phyloP scores from a whole-genome alignment of 2,113 vertebrate genomes.

The Cyprinodon brontotheroides region DNA sequence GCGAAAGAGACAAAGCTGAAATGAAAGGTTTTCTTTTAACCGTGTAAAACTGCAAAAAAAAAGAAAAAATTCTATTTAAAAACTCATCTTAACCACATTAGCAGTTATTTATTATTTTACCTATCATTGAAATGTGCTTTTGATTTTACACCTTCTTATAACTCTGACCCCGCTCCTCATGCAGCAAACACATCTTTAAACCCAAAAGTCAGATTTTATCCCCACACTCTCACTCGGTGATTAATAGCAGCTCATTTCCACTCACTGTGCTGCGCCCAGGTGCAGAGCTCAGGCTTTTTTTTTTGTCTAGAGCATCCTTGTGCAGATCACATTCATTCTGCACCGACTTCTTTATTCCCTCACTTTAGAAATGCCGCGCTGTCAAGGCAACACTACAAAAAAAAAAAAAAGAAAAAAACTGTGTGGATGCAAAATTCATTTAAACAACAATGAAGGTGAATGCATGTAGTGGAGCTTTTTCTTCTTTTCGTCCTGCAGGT shows the following conservation, averaged over 20 bases:
- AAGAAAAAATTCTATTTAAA: neutral
- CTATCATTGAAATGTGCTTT: no score
- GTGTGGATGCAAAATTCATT: conserved; percentile 41
- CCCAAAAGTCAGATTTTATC: conserved; percentile 16
- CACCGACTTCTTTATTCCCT: conserved; percentile 28
- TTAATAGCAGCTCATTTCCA: conserved; percentile 68
- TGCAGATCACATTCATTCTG: conserved; percentile 40
- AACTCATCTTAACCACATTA: no score
- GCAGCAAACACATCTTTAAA: conserved; percentile 1
- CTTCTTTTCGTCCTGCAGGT: conserved; percentile 30
- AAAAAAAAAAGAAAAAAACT: conserved; percentile 28
- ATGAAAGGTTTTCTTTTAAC: neutral
- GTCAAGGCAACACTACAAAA: conserved; percentile 31
- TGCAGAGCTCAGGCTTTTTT: conserved; percentile 33
- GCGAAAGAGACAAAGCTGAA: conserved; percentile 17
- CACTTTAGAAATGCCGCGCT: conserved; percentile 19
- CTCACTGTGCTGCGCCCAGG: conserved; percentile 35
- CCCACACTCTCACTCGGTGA: conserved; percentile 50
- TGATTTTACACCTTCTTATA: neutral
- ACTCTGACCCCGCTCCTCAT: neutral
- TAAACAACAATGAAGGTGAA: conserved; percentile 39
- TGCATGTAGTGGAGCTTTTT: conserved; percentile 11
- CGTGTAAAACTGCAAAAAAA: neutral
- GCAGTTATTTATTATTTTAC: no score
- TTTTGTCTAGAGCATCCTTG: conserved; percentile 52